Conservation (phyloP, 2,888 invertebrate species). For the Phanerotoma sp. region DNA sequence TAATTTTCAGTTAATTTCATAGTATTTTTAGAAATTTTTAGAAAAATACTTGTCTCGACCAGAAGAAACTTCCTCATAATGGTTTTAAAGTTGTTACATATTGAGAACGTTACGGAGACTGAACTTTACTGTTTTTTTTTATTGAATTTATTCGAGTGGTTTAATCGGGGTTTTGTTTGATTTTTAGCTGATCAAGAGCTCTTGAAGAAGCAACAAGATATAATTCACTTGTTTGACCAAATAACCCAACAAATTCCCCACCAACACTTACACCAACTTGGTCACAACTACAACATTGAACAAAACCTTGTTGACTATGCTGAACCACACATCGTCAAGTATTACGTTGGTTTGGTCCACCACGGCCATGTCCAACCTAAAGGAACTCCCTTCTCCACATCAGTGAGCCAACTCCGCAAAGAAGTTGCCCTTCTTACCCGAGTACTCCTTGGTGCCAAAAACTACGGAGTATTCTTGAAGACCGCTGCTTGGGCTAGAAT, state of each 20-base stretch:
- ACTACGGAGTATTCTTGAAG: conserved; percentile 70
- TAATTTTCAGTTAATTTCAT: too few relatives aligned
- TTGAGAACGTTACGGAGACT: too few relatives aligned
- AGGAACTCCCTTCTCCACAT: conserved; percentile 65
- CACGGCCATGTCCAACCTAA: conserved; percentile 62
- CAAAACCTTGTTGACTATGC: conserved; percentile 63
- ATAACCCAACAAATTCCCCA: conserved; percentile 65
- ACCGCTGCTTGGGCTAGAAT: conserved; percentile 70
- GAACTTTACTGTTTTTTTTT: too few relatives aligned
- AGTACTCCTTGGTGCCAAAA: conserved; percentile 69
- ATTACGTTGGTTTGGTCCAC: conserved; percentile 62
- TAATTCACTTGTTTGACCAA: conserved; percentile 64
- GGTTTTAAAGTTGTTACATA: too few relatives aligned
- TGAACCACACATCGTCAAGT: conserved; percentile 58
- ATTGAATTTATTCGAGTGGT: background rate
- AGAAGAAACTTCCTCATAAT: too few relatives aligned
- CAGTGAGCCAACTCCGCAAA: conserved; percentile 63
- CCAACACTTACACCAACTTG: conserved; percentile 61
- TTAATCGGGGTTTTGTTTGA: background rate
- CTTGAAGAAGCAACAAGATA: conserved; percentile 62
- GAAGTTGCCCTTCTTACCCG: conserved; percentile 69
- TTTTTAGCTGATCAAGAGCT: conserved; percentile 61
- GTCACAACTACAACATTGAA: conserved; percentile 63
- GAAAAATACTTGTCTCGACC: too few relatives aligned
- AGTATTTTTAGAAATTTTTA: too few relatives aligned